Base-by-base conservation (phyloP, 2,113 vertebrate species). In the Lutjanus erythropterus region DNA sequence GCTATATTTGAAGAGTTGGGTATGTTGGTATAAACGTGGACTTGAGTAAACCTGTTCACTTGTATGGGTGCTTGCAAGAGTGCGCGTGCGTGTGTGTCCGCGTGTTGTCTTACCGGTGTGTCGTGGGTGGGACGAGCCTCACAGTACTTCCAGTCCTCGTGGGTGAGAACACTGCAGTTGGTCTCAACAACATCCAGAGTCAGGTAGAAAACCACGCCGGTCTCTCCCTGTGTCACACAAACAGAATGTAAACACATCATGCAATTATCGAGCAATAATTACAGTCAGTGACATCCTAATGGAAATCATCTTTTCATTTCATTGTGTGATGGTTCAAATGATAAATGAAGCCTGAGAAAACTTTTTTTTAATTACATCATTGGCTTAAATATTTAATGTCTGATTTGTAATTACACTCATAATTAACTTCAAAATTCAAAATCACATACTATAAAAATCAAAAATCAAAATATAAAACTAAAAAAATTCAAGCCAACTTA, bases 111-210 rank as follows among this genome's bases (percentile, higher is more conserved):
- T 46, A 94, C 92, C 61, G 82, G 94, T 15, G 42, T 77, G 60
- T 91, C 0, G 0, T 50, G 1, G 27, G n/a, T 64, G 44, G 65
- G 5, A 35, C 88, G 86, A 71, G 75, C 61, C 69, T 93, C 89
- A 66, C 95, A 96, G 12, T 52, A 49, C 76, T 92, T 93, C 90
- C 60, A 93, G 78, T 89, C 83, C 42, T 65, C 90, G 78, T 25
- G 92, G 70, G 90, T 95, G 75, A 96, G 89, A 66, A 95, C 94
- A 2, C 90, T 95, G 87, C 93, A 95, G 74, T 92, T 91, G 25
- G 94, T 95, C 93, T 96, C 94, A 8, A 91, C 84, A 33, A 96
- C 31, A 0, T 95, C 94, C 81, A 95, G 61, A 31, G 93, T 95
- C 77, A 96, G 61, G 60, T 89, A 95, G 85, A 84, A 92, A 41